These are phyloP conservation scores for Drosophila eugracilis DNA, from an alignment of 1,140 invertebrate species.

Conservation along the genomic window DNA sequence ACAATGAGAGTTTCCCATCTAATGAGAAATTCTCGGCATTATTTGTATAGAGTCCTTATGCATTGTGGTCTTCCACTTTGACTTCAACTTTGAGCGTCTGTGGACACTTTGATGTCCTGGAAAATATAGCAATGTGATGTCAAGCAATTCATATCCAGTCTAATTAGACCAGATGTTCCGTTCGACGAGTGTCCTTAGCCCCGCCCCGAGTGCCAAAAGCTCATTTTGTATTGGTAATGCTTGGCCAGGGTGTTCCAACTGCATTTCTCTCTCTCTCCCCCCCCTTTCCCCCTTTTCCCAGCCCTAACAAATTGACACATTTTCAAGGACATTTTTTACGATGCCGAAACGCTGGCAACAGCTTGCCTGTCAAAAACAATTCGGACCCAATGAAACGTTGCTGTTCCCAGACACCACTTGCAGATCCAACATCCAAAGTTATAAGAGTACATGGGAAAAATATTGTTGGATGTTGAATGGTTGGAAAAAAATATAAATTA, in stretches of 20 bases:
- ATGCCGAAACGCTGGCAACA: neutral
- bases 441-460: too few relatives aligned
- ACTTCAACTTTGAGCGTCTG: neutral
- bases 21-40: neutral
- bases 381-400: neutral
- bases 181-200: neutral
- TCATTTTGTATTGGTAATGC: neutral
- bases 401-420: neutral
- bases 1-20: too few relatives aligned
- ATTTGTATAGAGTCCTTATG: neutral
- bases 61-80: neutral
- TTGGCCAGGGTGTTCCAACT: too few relatives aligned
- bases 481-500: too few relatives aligned
- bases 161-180: neutral
- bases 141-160: neutral
- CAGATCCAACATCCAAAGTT: neutral
- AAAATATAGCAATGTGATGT: neutral
- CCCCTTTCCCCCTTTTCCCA: too few relatives aligned
- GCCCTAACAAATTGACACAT: neutral
- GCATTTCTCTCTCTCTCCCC: neutral
- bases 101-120: neutral
- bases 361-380: constrained; percentile 5
- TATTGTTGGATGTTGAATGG: too few relatives aligned
- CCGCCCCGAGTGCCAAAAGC: neutral
- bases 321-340: constrained; percentile 5